Evolutionary conservation across 2,113 vertebrate genomes (phyloP).

Genomic region (Albula glossodonta): DNA sequence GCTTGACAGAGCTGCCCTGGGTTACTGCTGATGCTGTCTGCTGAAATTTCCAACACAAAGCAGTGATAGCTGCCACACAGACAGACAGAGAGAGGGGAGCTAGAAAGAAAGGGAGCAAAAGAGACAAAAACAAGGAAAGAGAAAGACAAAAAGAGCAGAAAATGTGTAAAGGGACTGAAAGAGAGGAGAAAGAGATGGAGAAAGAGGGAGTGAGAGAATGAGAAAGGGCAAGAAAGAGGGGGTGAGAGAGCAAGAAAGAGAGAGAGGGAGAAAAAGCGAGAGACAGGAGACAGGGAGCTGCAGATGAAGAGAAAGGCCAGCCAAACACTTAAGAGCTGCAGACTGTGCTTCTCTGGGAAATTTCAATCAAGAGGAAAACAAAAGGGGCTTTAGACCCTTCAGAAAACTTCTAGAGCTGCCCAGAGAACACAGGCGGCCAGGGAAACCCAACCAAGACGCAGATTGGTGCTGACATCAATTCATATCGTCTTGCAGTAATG

Average conservation of each 20-base stretch:
- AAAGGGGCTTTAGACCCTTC: constrained; percentile 1
- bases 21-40: constrained; percentile 73
- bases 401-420: not conserved
- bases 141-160: not conserved
- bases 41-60: constrained; percentile 77
- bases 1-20: constrained; percentile 75
- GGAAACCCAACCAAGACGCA: not conserved
- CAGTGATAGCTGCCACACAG: constrained; percentile 29
- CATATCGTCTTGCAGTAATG: not conserved
- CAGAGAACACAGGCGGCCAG: not conserved
- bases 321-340: constrained; percentile 2
- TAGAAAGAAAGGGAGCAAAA: not conserved
- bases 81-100: not conserved
- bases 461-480: not conserved
- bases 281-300: constrained; percentile 49
- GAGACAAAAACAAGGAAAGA: not conserved
- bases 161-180: not conserved
- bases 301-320: constrained; percentile 50
- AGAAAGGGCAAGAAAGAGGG: not conserved
- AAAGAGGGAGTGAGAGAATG: not conserved
- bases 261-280: too few species aligned
- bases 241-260: not conserved
- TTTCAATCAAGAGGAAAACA: not conserved
- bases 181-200: not conserved
- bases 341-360: constrained; percentile 11